Evolutionary conservation across 1,140 invertebrate genomes (phyloP), one percentile per base, ranked within the genome.

Genomic region (Hypsibius dujardini): DNA sequence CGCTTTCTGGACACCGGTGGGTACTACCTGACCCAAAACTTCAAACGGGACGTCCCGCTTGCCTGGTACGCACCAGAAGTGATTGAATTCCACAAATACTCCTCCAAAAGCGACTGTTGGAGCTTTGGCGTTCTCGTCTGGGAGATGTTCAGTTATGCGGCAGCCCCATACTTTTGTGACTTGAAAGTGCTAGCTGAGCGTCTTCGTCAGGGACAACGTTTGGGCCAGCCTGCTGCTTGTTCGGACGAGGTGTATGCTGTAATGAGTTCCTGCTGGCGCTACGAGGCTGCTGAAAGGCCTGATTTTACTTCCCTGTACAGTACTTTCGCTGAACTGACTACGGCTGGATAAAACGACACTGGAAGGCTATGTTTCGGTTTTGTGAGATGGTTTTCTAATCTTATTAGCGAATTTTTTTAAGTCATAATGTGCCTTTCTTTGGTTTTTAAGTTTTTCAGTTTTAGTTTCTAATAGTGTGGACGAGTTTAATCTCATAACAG

Each of bases 61-160:
- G 59, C 75, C 47, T 80, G 79, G 79, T 80, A 92, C 80, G 89
- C 91, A 0, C 89, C 88, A 7, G 91, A 94, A 79, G 88, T 89
- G 74, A 83, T 92, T 47, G 79, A 83, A 59, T 83, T 86, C 76
- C 85, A 86, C 47, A 87, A 85, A 81, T 90, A 90, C 79, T 90
- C 89, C 42, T 83, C 85, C 3, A 85, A 87, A 76, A 90, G 89
- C 45, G 90, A 93, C 79, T 88, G 92, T 2, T 96, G 92, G 92
- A 93, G 90, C 7, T 96, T 87, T 79, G 92, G 92, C 15, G 88
- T 96, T 0, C 92, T 90, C 2, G 83, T 94, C 76, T 93, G 86
- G 81, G 92, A 96, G 81, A 93, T 92, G 79, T 95, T 94, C 80
- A 86, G 88, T n/a, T 85, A 86, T 74, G 90, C 90, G 0, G 85